Evolutionary conservation across 1,140 invertebrate genomes (phyloP).

Genomic region (Thereuonema tuberculata): DNA sequence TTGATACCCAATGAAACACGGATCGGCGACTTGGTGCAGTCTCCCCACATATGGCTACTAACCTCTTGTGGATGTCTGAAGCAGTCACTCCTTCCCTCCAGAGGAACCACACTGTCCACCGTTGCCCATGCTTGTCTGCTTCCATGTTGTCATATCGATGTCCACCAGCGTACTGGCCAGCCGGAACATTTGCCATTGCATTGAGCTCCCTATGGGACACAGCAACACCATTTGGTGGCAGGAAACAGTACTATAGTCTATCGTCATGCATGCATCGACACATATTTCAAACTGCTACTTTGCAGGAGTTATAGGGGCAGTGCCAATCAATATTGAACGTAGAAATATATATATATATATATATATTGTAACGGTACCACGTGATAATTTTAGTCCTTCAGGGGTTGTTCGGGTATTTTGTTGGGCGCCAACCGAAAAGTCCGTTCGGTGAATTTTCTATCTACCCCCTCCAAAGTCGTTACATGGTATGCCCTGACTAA

Average conservation of each 20-base stretch:
- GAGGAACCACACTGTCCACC: not conserved
- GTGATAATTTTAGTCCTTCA: no score
- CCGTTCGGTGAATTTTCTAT: no score
- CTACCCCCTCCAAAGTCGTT: no score
- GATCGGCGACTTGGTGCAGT: not conserved
- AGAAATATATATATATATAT: no score
- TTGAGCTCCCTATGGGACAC: not conserved
- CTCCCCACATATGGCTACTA: not conserved
- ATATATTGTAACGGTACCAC: no score
- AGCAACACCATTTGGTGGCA: not conserved
- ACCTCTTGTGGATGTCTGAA: not conserved
- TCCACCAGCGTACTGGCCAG: not conserved
- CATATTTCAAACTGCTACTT: not conserved
- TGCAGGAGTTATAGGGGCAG: not conserved
- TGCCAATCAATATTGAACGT: not conserved
- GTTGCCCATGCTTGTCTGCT: not conserved
- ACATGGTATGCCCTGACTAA: no score
- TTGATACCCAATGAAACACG: not conserved
- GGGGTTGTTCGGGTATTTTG: no score
- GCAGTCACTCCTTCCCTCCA: not conserved
- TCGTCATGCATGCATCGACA: not conserved
- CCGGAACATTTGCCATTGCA: not conserved
- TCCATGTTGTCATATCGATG: not conserved
- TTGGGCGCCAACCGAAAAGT: no score
- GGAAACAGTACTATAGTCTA: not conserved